Percentiles rank a stretch among this genome's conserved stretches.
Conservation (phyloP, 1,140 invertebrate species). For the Zaprionus tsacasi region DNA sequence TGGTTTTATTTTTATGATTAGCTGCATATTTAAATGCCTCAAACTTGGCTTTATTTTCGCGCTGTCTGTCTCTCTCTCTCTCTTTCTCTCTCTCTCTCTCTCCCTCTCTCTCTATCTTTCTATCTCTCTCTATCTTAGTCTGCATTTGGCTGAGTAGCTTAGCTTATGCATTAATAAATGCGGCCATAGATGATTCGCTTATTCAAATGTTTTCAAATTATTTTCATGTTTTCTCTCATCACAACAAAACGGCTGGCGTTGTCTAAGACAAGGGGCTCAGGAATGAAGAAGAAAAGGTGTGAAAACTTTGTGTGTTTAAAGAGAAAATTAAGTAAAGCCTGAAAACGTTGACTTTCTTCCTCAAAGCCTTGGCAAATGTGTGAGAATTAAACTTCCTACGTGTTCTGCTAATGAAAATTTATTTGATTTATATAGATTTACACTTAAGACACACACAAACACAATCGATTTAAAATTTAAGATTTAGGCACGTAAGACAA, state of each 20-base stretch:
- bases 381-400: too few species aligned
- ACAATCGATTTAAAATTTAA: background rate
- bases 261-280: background rate
- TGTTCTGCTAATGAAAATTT: background rate
- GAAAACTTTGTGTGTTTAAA: too few species aligned
- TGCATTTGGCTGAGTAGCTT: slow-evolving; percentile 6
- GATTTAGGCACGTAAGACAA: background rate
- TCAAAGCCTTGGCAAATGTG: too few species aligned
- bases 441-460: background rate
- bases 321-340: too few species aligned
- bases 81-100: background rate
- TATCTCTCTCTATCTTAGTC: background rate
- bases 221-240: slow-evolving; percentile 17
- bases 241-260: slow-evolving; percentile 11
- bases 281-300: too few species aligned
- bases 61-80: background rate
- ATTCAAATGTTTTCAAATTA: slow-evolving; percentile 43
- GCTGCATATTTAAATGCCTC: slow-evolving; percentile 59
- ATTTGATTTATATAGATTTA: slow-evolving; percentile 1
- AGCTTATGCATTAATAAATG: slow-evolving; percentile 60
- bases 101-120: background rate
- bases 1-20: slow-evolving; percentile 63
- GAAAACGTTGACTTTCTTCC: too few species aligned
- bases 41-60: background rate
- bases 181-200: slow-evolving; percentile 41